Evolutionary conservation across 2,888 invertebrate genomes (phyloP), one percentile per base, ranked within the genome.

Genomic region (Arenicola marina): DNA sequence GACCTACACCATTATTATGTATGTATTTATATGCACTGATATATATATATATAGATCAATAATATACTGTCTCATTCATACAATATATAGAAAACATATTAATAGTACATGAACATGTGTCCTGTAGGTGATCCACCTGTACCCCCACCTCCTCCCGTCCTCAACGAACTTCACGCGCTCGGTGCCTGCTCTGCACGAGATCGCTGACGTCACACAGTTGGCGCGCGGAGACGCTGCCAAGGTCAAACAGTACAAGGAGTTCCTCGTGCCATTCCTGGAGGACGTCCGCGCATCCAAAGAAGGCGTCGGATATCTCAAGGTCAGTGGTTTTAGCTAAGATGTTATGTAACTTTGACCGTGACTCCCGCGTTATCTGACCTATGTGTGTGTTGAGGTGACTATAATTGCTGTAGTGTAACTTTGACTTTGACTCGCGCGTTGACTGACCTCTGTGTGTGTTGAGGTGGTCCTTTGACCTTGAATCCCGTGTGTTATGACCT

Each of bases 101-200:
- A 38, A 15, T 15, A 15, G 11, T 53, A 4, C 11, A 26, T n/a
- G n/a, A n/a, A n/a, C n/a, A n/a, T n/a, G n/a, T 28, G 3, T 58
- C 55, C 70, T 75, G 26, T 76, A 86, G 85, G 65, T 86, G 3
- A 83, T 86, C 26, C 79, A 83, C 63, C 65, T 86, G 26, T 86
- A 84, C 72, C 85, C 85, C 2, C 74, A 78, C 34, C 70, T 86
- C 51, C 70, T 86, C 66, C 84, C 86, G 0, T 60, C 77, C 26
- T 78, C 73, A 32, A 78, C 80, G 2, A 78, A 76, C 61, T 86
- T 85, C 71, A 79, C 81, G 1, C 78, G 85, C 28, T 73, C 80
- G n/a, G 73, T 82, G 15, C 85, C 86, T 2, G 79, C 84, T 1
- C 78, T 86, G 1, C 86, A 86, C 68, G 82, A 82, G 59, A 84